These are phyloP conservation scores for Cistogaster globosa DNA, from an alignment of 2,888 invertebrate genomes.

Conservation along the genomic window DNA sequence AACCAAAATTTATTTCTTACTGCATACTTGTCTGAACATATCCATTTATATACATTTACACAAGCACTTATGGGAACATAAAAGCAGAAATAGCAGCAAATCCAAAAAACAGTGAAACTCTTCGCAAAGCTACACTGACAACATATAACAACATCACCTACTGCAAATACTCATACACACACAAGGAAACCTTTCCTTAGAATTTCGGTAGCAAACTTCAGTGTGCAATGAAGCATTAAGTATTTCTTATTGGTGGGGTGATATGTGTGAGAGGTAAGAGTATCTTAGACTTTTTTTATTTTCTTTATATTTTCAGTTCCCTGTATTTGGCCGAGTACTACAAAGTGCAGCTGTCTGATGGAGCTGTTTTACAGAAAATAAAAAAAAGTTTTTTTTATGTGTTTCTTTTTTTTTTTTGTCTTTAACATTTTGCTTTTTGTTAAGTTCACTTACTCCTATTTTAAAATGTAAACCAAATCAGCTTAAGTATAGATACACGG, in stretches of 20 bases:
- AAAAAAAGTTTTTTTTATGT: too few species aligned
- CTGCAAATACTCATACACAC: conserved; percentile 9
- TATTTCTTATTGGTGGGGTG: conserved; percentile 37
- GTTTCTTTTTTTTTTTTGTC: conserved; percentile 19
- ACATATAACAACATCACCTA: conserved; percentile 14
- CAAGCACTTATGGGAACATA: conserved; percentile 2
- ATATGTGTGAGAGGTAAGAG: neutral
- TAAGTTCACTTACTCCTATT: conserved; percentile 44
- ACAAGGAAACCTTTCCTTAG: neutral
- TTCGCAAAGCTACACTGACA: conserved; percentile 42
- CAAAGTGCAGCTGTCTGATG: conserved; percentile 57
- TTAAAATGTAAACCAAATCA: conserved; percentile 68
- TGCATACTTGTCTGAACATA: conserved; percentile 49
- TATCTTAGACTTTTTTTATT: neutral
- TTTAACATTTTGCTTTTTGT: conserved; percentile 24
- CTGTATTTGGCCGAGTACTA: conserved; percentile 38
- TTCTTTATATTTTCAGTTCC: conserved; percentile 7
- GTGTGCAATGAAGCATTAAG: conserved; percentile 52
- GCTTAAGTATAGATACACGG: conserved; percentile 53
- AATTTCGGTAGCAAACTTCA: conserved; percentile 16
- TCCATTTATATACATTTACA: conserved; percentile 16
- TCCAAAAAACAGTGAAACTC: neutral
- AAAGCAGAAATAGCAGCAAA: too few species aligned
- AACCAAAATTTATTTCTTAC: conserved; percentile 71
- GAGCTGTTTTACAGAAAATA: conserved; percentile 28